phyloP scores from a whole-genome alignment of 2,113 vertebrate genomes.

The Paedocypris sp. region DNA sequence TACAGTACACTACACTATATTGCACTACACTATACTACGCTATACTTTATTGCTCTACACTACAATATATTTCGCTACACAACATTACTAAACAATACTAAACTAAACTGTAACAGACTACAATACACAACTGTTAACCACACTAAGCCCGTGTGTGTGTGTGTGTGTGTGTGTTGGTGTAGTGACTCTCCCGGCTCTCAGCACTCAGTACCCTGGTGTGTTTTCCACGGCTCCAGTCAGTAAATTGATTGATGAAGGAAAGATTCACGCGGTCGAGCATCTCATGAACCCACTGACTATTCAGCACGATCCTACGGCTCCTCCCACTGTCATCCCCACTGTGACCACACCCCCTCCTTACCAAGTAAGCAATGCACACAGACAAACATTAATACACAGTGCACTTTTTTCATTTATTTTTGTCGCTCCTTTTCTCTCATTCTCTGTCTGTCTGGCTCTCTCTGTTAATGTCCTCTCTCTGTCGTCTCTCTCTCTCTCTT shows the following conservation, averaged over 20 bases:
- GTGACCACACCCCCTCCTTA: conserved; percentile 92
- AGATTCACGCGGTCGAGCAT: conserved; percentile 86
- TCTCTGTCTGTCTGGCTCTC: too few species aligned
- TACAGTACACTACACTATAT: too few species aligned
- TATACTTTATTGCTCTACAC: too few species aligned
- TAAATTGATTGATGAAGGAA: conserved; percentile 91
- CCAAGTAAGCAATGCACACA: too few species aligned
- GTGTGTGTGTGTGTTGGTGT: conserved; percentile 36
- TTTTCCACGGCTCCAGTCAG: conserved; percentile 72
- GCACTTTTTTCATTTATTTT: not conserved
- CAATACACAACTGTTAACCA: not conserved
- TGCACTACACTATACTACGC: conserved; percentile 1
- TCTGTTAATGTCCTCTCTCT: too few species aligned
- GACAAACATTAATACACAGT: not conserved
- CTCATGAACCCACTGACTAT: conserved; percentile 86
- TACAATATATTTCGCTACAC: too few species aligned
- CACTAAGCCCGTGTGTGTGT: not conserved
- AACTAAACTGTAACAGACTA: conserved; percentile 1
- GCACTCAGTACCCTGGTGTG: conserved; percentile 83
- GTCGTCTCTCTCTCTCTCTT: not conserved
- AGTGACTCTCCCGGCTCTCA: conserved; percentile 81
- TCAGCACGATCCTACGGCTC: conserved; percentile 74
- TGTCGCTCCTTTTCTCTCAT: too few species aligned
- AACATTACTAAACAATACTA: conserved; percentile 68
- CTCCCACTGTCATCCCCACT: conserved; percentile 68